phyloP scores from a whole-genome alignment of 1,140 invertebrate species.

The Heliothis virescens region DNA sequence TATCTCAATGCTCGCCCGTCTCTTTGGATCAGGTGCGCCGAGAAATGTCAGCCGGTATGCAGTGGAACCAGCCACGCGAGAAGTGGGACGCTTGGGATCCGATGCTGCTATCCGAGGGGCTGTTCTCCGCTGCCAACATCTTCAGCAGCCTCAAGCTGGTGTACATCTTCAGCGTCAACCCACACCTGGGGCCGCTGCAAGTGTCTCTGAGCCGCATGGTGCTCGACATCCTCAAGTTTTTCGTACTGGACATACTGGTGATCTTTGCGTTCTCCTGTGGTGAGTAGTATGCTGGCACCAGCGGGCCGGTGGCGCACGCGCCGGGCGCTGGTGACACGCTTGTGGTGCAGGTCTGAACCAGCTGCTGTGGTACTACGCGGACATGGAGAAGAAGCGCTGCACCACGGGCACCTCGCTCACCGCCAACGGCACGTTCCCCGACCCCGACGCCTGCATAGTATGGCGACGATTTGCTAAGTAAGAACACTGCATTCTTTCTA shows the following conservation, averaged over 20 bases:
- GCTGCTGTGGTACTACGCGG: slow-evolving; percentile 98
- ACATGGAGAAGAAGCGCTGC: slow-evolving; percentile 95
- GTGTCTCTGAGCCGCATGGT: slow-evolving; percentile 99
- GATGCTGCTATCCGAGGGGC: slow-evolving; percentile 98
- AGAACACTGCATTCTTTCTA: slow-evolving; percentile 62
- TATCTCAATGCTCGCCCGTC: too few relatives aligned
- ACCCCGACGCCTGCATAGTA: slow-evolving; percentile 94
- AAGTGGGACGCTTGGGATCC: slow-evolving; percentile 99
- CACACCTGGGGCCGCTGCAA: slow-evolving; percentile 98
- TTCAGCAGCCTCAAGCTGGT: slow-evolving; percentile 98
- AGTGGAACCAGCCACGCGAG: slow-evolving; percentile 90
- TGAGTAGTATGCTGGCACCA: slow-evolving; percentile 82
- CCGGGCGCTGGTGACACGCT: background rate
- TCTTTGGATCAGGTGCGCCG: slow-evolving; percentile 87
- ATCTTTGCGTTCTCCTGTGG: slow-evolving; percentile 99
- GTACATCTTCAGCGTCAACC: slow-evolving; percentile 99
- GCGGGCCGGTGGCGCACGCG: too few relatives aligned
- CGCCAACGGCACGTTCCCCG: slow-evolving; percentile 87
- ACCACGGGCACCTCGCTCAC: slow-evolving; percentile 80
- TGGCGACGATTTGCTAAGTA: slow-evolving; percentile 97
- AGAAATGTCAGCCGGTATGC: slow-evolving; percentile 86
- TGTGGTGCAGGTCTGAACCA: slow-evolving; percentile 85
- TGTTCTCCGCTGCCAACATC: slow-evolving; percentile 99
- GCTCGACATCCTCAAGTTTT: slow-evolving; percentile 99
- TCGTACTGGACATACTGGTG: slow-evolving; percentile 97